phyloP scores from a whole-genome alignment of 64 coral and sea anemone species.

The Anthopleura sola region DNA sequence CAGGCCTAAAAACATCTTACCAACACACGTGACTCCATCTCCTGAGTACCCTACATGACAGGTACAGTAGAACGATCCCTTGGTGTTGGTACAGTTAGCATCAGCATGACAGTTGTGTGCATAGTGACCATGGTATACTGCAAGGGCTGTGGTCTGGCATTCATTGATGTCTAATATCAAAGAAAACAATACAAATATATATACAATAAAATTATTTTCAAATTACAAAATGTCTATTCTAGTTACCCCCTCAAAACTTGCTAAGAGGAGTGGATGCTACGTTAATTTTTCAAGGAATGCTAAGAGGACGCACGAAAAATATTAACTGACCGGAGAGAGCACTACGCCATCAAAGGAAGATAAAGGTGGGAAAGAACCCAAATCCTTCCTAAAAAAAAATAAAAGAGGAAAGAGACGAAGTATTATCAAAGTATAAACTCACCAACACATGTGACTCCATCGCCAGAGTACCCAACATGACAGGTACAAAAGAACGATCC shows the following conservation, averaged over 20 bases:
- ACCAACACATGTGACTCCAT: slow-evolving; percentile 42
- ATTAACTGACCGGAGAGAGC: too few relatives aligned
- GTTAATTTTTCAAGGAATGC: too few relatives aligned
- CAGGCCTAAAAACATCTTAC: too few relatives aligned
- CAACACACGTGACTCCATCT: slow-evolving; percentile 66
- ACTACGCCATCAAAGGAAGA: too few relatives aligned
- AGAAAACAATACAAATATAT: background rate
- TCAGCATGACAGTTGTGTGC: slow-evolving; percentile 67
- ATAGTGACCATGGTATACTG: slow-evolving; percentile 27
- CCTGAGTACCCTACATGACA: slow-evolving; percentile 71
- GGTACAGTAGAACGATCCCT: slow-evolving; percentile 68
- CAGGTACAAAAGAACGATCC: slow-evolving; percentile 50
- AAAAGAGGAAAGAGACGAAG: too few relatives aligned
- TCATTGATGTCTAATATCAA: slow-evolving; percentile 57
- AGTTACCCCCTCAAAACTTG: too few relatives aligned
- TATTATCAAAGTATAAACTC: background rate
- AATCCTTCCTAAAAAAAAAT: too few relatives aligned
- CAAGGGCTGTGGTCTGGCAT: slow-evolving; percentile 29
- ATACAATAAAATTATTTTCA: background rate
- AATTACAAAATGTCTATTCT: background rate
- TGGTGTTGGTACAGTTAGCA: slow-evolving; percentile 69
- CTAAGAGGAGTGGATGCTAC: too few relatives aligned
- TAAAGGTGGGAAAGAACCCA: too few relatives aligned
- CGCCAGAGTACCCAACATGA: slow-evolving; percentile 43
- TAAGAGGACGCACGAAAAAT: too few relatives aligned